Percentiles rank a stretch among this genome's conserved stretches.
Evolutionary conservation across 2,888 invertebrate species (phyloP).

Genomic region (Cataglyphis rosenhaueri): DNA sequence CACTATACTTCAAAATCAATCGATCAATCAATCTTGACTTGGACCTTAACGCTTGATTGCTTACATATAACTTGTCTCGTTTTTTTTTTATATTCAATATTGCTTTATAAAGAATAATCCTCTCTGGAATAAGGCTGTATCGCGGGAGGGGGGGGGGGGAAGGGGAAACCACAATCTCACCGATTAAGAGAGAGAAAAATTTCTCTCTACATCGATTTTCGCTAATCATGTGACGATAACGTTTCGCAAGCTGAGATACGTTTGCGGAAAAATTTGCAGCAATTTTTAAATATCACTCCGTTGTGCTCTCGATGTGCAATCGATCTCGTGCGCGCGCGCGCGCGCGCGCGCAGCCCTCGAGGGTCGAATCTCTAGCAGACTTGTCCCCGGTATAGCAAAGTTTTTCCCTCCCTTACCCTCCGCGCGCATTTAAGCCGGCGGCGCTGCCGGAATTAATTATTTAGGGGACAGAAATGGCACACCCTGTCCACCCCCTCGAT

Average conservation of each 20-base stretch:
- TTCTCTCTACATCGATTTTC: neutral
- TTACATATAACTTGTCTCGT: neutral
- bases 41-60: slow-evolving; percentile 17
- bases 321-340: slow-evolving; percentile 59
- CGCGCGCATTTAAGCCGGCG: slow-evolving; percentile 82
- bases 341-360: slow-evolving; percentile 20
- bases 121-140: neutral
- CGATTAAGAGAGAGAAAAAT: neutral
- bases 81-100: neutral
- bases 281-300: slow-evolving; percentile 37
- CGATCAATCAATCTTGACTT: slow-evolving; percentile 16
- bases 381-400: slow-evolving; percentile 73
- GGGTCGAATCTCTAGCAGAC: slow-evolving; percentile 73
- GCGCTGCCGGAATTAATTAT: slow-evolving; percentile 85
- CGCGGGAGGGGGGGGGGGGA: neutral
- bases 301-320: slow-evolving; percentile 57
- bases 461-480: slow-evolving; percentile 85
- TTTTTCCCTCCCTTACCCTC: slow-evolving; percentile 72
- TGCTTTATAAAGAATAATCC: neutral
- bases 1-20: slow-evolving; percentile 8
- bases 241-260: slow-evolving; percentile 15
- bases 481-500: slow-evolving; percentile 77
- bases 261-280: slow-evolving; percentile 23
- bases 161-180: neutral
- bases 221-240: neutral